phyloP scores from a whole-genome alignment of 2,113 vertebrate genomes.

The Neotoma lepida region DNA sequence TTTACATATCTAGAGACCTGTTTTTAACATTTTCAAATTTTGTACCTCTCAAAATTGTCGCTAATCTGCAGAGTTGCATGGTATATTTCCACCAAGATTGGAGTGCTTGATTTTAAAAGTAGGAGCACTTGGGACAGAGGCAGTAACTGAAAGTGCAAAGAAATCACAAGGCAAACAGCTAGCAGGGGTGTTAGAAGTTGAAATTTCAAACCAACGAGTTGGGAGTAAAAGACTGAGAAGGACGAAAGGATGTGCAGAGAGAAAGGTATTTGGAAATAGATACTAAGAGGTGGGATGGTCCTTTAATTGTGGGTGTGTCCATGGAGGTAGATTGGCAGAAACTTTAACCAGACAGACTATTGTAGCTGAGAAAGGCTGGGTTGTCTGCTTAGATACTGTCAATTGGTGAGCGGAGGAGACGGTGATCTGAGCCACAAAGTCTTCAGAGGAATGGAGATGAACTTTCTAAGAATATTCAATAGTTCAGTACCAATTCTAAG shows the following conservation, averaged over 20 bases:
- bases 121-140: not conserved
- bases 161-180: not conserved
- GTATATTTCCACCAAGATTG: not conserved
- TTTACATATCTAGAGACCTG: conserved; percentile 55
- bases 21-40: conserved; percentile 61
- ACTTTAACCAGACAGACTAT: not conserved
- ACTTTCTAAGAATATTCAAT: not conserved
- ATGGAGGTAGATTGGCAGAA: not conserved
- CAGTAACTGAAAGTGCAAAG: not conserved
- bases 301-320: not conserved
- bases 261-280: not conserved
- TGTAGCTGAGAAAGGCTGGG: not conserved
- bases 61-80: not conserved
- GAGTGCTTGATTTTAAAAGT: not conserved
- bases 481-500: not conserved
- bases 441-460: not conserved
- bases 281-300: not conserved
- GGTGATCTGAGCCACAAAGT: not conserved
- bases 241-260: not conserved
- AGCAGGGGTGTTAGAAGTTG: not conserved
- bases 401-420: not conserved
- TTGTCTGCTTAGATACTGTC: not conserved
- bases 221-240: not conserved
- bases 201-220: not conserved
- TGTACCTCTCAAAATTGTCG: conserved; percentile 44